phyloP scores from a whole-genome alignment of 2,888 invertebrate genomes.

The Uloborus plumipes region DNA sequence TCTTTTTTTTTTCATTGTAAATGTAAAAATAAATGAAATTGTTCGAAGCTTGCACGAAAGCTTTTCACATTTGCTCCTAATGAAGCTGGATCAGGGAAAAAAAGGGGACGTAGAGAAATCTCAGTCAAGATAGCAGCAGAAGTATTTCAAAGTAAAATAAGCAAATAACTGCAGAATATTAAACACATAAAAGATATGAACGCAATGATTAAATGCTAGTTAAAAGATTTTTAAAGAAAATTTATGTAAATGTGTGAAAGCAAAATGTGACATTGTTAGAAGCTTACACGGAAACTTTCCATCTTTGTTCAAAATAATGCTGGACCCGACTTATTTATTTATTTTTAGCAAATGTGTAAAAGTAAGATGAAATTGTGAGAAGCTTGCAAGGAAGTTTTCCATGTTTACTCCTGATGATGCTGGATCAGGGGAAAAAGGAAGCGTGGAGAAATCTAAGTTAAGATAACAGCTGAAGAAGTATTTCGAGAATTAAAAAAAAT shows the following conservation, averaged over 20 bases:
- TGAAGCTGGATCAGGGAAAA: neutral
- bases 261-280: slow-evolving; percentile 44
- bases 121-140: neutral
- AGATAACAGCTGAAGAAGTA: no score
- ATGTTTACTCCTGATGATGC: slow-evolving; percentile 17
- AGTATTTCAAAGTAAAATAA: no score
- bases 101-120: slow-evolving; percentile 1
- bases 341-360: no score
- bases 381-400: neutral
- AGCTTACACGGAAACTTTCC: slow-evolving; percentile 39
- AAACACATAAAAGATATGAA: no score
- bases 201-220: no score
- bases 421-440: neutral
- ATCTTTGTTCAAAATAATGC: slow-evolving; percentile 13
- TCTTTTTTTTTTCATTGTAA: no score
- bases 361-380: neutral
- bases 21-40: no score
- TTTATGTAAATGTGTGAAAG: no score
- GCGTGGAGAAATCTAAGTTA: neutral
- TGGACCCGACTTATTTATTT: no score
- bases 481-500: no score
- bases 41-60: slow-evolving; percentile 36
- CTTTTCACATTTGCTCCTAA: slow-evolving; percentile 29
- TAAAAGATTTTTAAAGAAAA: no score
- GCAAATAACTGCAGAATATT: no score